Evolutionary conservation across 2,888 invertebrate genomes (phyloP), one percentile per base, ranked within the genome.

Genomic region (Cynaeus angustus): DNA sequence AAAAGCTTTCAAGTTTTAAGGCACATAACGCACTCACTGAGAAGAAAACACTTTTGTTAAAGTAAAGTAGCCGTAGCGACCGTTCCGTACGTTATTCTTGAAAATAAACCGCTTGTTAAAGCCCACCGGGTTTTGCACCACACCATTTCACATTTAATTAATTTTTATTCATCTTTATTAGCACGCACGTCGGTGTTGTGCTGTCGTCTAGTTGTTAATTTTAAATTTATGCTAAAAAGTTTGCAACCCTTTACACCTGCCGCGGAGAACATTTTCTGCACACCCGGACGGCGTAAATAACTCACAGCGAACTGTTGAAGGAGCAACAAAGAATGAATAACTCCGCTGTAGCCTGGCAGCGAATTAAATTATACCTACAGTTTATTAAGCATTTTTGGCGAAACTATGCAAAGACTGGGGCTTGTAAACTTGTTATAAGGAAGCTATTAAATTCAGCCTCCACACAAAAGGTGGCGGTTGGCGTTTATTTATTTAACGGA

Each of bases 321-420:
- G 66, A 67, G 68, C 50, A 30, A 64, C 64, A 59, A 65, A 68
- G 71, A 72, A 67, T 68, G 59, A 72, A 66, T 66, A 70, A 66
- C 71, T 66, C 30, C 62, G 59, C 66, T 38, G 41, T 48, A 33
- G 33, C 50, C 33, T 14, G 61, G 58, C 62, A 61, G 65, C 73
- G 72, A 74, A 77, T 74, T 78, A 76, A 78, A 76, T 77, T 77
- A 78, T 75, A 73, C 72, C 66, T 71, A 53, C 66, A 71, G 74
- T 75, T 77, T 78, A 76, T 77, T 75, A 74, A 72, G 72, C 72
- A 75, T 74, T 77, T 76, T 75, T 74, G 75, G 75, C 45, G 45
- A 72, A 77, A 76, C 74, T 77, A 76, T 76, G 75, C 74, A 69
- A 53, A 68, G 66, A 70, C 73, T 68, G 52, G 69, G 41, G 26